A percentile compares a stretch with the other conserved stretches of the same genome.
phyloP scores from a whole-genome alignment of 2,113 vertebrate genomes.

The Myocastor coypus region DNA sequence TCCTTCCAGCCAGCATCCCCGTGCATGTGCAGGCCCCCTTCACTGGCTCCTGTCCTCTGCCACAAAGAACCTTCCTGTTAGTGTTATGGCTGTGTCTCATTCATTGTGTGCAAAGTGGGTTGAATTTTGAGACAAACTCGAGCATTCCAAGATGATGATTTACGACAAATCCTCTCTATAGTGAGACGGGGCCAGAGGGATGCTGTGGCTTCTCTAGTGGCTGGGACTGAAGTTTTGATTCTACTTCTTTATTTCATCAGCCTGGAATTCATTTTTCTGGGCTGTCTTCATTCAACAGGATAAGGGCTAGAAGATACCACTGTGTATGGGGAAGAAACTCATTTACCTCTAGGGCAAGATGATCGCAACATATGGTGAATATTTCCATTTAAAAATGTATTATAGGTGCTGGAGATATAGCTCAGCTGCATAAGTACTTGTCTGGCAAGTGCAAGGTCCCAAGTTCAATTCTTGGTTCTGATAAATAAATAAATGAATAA shows the following conservation, averaged over 20 bases:
- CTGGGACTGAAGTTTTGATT: not conserved
- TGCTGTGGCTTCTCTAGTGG: not conserved
- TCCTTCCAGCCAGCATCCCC: not conserved
- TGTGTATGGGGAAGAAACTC: not conserved
- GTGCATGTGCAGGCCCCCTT: accelerated
- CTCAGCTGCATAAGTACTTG: too few relatives aligned
- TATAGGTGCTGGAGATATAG: too few relatives aligned
- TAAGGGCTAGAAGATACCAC: not conserved
- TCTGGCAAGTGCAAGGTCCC: too few relatives aligned
- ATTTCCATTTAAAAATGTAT: not conserved
- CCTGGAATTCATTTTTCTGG: not conserved
- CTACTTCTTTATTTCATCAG: not conserved
- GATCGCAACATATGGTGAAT: not conserved
- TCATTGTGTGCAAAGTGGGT: not conserved
- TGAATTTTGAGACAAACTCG: not conserved
- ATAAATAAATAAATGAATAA: too few relatives aligned
- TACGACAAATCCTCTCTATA: accelerated
- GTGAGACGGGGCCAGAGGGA: not conserved
- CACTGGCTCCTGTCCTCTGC: not conserved
- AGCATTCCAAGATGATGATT: not conserved
- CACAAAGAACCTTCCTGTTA: not conserved
- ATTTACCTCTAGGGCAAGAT: not conserved
- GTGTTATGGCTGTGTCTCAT: not conserved
- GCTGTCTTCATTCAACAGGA: not conserved
- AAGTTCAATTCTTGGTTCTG: too few relatives aligned